phyloP scores from a whole-genome alignment of 2,797 vertebrate genomes.

The Oceanodroma leucorhoa region DNA sequence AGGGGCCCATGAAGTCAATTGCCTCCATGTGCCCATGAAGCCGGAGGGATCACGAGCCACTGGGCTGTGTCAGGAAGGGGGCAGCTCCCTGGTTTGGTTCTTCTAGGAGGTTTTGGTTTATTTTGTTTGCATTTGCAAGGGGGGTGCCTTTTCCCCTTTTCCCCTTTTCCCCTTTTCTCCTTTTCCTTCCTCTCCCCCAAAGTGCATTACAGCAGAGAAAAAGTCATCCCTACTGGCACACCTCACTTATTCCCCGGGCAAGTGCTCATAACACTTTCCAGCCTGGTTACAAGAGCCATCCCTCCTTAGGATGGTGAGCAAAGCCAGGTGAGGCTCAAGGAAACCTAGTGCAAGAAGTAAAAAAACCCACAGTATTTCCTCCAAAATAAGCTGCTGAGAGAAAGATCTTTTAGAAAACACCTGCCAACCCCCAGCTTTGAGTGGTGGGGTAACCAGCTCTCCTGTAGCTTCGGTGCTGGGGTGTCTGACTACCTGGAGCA shows the following conservation, averaged over 20 bases:
- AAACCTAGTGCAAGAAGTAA: background rate
- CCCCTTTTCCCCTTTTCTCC: no score
- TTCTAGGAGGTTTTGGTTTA: background rate
- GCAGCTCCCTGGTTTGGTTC: background rate
- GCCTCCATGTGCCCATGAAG: background rate
- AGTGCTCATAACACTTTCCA: background rate
- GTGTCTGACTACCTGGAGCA: background rate
- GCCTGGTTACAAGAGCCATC: background rate
- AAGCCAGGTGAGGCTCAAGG: background rate
- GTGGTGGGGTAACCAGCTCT: background rate
- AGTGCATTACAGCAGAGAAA: background rate
- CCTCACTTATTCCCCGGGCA: background rate
- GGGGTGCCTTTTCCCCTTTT: no score
- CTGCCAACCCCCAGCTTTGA: background rate
- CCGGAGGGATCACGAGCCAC: background rate
- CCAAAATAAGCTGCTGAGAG: background rate
- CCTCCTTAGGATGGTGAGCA: background rate
- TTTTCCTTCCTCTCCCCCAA: background rate
- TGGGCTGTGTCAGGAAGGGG: background rate
- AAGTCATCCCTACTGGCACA: background rate
- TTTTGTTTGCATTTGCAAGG: background rate
- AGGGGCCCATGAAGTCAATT: background rate
- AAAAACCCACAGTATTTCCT: background rate
- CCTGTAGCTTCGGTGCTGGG: fast-evolving
- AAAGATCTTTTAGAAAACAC: background rate